Conservation (phyloP, 1,140 invertebrate genomes). For the Zaprionus africanus region DNA sequence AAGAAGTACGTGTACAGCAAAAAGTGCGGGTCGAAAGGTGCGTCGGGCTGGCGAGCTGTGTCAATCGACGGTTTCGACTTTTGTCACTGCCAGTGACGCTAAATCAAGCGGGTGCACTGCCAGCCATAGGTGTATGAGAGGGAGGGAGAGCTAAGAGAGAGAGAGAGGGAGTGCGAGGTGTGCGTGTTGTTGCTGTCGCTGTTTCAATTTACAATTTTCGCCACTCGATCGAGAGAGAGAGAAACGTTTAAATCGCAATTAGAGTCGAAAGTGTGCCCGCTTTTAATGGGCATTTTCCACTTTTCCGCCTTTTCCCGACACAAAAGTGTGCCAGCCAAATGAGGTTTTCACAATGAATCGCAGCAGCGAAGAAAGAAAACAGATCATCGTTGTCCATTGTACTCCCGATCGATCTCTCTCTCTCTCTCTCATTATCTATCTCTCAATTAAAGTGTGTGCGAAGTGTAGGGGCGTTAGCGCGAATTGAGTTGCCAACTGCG, state of each 20-base stretch:
- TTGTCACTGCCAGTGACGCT: conserved; percentile 54
- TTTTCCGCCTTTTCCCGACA: conserved; percentile 14
- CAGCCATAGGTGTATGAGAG: not conserved
- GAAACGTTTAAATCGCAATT: conserved; percentile 74
- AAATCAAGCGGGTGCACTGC: conserved; percentile 64
- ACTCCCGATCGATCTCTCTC: conserved; percentile 16
- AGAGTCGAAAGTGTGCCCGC: conserved; percentile 66
- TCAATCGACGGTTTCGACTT: conserved; percentile 53
- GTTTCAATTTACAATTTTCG: conserved; percentile 60
- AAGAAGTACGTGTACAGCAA: not conserved
- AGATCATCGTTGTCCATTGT: conserved; percentile 54
- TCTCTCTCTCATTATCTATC: conserved; percentile 31
- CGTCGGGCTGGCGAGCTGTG: conserved; percentile 27
- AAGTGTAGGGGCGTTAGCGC: conserved; percentile 27
- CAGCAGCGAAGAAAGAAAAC: conserved; percentile 4
- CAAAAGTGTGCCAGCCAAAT: conserved; percentile 61
- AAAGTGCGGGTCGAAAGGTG: conserved; percentile 77
- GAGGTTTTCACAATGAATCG: conserved; percentile 46
- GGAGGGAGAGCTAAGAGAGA: not conserved
- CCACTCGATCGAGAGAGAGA: conserved; percentile 61
- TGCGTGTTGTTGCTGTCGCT: conserved; percentile 6
- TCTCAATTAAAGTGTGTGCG: conserved; percentile 12
- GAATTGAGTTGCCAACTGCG: conserved; percentile 29
- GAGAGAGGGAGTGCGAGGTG: not conserved
- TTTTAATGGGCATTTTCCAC: conserved; percentile 52